Base-by-base conservation (phyloP, 2,797 vertebrate genomes). In the Threskiornis aethiopicus region DNA sequence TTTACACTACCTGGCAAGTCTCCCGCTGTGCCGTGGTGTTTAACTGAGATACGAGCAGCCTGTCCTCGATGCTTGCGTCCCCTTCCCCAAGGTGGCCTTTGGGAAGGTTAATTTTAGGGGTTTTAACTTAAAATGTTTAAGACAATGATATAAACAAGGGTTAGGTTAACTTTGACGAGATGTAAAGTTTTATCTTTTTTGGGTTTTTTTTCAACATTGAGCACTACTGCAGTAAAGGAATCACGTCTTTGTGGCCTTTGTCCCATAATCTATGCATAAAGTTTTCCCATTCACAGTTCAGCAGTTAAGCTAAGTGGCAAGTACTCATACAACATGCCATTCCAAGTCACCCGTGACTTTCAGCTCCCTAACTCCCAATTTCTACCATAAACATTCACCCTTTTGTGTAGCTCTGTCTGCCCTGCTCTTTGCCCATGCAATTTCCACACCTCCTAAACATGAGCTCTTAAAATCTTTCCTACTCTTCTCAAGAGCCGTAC, bases 61-160 rank as follows among this genome's bases (percentile, higher is more conserved):
- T 24, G 46, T 28, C 41, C 41, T 67, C 3, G 0, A 0, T 5
- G 12, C 4, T 26, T 39, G 25, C 2, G 0, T 16, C 59, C 84
- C 51, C 35, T 73, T 51, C 33, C 35, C 52, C 78, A 25, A 33
- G 35, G 33, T 13, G 17, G 10, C 46, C 33, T 70, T 58, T 37
- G 59, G 42, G 59, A 69, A 72, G 9, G 39, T n/a, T 69, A 18
- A 47, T 49, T 44, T 35, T 11, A 5, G 6, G 9, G 4, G 6
- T 0, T 18, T 79, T 44, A 57, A n/a, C 10, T 46, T 65, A 10
- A 44, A 91, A 71, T 13, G 8, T 61, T 78, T 29, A 42, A 66
- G 18, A 46, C 20, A n/a, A 28, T 35, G 41, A 46, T 62, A 10
- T 26, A 54, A 66, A 21, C 0, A 5, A 70, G 35, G 29, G 14